A percentile compares a stretch with the other conserved stretches of the same genome.
Conservation (phyloP, 2,113 vertebrate genomes). For the Chrysemys picta region DNA sequence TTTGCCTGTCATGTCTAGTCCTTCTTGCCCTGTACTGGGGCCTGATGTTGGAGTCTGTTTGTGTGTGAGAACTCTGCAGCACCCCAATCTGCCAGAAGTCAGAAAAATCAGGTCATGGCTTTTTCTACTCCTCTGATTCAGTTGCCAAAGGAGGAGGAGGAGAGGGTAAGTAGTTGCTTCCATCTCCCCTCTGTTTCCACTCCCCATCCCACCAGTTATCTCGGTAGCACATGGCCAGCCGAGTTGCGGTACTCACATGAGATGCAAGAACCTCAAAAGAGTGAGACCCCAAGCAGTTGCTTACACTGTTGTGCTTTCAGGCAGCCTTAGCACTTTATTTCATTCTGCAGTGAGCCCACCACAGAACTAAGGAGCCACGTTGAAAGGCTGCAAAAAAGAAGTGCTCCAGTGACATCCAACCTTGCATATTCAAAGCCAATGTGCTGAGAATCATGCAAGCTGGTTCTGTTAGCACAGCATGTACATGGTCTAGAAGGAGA, state of each 20-base stretch:
- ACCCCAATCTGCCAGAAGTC: accelerated
- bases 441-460: not conserved
- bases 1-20: accelerated
- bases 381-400: too few relatives aligned
- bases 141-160: accelerated
- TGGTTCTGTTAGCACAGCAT: not conserved
- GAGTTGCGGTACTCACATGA: accelerated
- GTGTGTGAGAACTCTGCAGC: accelerated
- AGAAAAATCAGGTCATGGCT: not conserved
- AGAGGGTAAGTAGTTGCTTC: not conserved
- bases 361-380: not conserved
- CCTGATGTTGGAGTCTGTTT: accelerated
- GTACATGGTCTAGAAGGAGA: not conserved
- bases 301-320: accelerated
- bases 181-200: not conserved
- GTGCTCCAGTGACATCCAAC: not conserved
- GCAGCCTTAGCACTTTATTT: not conserved
- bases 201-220: not conserved
- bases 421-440: not conserved
- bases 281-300: not conserved
- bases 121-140: not conserved
- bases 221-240: not conserved
- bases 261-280: not conserved
- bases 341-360: not conserved
- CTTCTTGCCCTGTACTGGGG: accelerated